phyloP scores from a whole-genome alignment of 2,888 invertebrate species.

The Cloeon dipterum region DNA sequence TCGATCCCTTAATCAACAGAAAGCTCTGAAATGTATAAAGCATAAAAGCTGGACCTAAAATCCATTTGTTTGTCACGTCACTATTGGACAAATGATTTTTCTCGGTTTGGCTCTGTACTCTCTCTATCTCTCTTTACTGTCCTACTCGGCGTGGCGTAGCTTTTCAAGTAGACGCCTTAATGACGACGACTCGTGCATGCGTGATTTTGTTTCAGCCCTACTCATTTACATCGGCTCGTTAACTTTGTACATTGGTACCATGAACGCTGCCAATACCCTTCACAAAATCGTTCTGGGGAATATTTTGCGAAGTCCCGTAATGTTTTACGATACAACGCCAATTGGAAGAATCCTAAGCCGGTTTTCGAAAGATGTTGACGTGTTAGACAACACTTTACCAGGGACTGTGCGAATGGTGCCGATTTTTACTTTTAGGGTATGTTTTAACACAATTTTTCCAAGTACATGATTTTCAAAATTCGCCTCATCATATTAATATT shows the following conservation, averaged over 20 bases:
- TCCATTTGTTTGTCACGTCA: no score
- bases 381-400: conserved; percentile 36
- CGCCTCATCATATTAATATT: no score
- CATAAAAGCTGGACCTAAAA: no score
- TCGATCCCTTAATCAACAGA: no score
- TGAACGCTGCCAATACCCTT: conserved; percentile 31
- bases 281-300: conserved; percentile 29
- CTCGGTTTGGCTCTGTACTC: conserved; percentile 6
- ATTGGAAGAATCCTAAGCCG: conserved; percentile 41
- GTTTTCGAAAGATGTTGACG: conserved; percentile 41
- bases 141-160: no score
- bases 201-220: conserved; percentile 33
- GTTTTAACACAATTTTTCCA: conserved; percentile 20
- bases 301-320: conserved; percentile 35
- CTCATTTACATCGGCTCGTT: conserved; percentile 40
- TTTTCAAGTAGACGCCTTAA: no score
- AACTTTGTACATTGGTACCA: conserved; percentile 29
- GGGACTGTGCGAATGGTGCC: conserved; percentile 16
- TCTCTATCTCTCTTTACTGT: no score
- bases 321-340: conserved; percentile 47
- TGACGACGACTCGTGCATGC: no score
- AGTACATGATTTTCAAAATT: no score
- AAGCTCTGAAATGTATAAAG: no score
- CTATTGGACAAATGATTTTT: no score
- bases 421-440: conserved; percentile 6